A percentile compares a stretch with the other conserved stretches of the same genome.
Conservation (phyloP, 2,113 vertebrate species). For the Dicrurus megarhynchus region DNA sequence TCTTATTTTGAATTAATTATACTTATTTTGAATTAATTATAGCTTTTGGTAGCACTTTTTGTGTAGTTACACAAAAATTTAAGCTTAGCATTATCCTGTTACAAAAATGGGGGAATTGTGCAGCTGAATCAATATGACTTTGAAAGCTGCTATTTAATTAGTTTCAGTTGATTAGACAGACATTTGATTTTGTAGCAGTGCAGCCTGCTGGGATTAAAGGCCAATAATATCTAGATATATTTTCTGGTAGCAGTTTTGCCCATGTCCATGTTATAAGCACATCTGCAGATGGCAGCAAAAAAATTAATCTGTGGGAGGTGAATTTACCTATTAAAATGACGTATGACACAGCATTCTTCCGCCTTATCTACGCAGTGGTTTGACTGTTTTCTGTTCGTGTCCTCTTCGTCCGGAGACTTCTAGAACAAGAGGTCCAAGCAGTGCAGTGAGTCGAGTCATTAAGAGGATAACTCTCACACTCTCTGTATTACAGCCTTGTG, state of each 20-base stretch:
- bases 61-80: neutral
- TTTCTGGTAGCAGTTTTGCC: neutral
- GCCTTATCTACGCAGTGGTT: neutral
- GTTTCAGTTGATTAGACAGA: neutral
- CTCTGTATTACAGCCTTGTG: neutral
- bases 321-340: neutral
- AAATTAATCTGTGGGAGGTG: neutral
- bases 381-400: neutral
- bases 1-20: neutral
- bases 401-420: neutral
- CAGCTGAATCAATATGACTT: constrained; percentile 6
- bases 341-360: neutral
- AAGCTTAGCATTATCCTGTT: neutral
- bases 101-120: neutral
- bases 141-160: neutral
- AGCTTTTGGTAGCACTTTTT: neutral
- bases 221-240: neutral
- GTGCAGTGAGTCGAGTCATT: accelerated
- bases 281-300: neutral
- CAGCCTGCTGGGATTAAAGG: neutral
- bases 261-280: neutral
- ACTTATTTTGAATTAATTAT: neutral
- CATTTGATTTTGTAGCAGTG: neutral
- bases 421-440: neutral
- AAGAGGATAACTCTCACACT: neutral